Evolutionary conservation across 2,888 invertebrate species (phyloP), one percentile per base, ranked within the genome.

Genomic region (Brenthis daphne): DNA sequence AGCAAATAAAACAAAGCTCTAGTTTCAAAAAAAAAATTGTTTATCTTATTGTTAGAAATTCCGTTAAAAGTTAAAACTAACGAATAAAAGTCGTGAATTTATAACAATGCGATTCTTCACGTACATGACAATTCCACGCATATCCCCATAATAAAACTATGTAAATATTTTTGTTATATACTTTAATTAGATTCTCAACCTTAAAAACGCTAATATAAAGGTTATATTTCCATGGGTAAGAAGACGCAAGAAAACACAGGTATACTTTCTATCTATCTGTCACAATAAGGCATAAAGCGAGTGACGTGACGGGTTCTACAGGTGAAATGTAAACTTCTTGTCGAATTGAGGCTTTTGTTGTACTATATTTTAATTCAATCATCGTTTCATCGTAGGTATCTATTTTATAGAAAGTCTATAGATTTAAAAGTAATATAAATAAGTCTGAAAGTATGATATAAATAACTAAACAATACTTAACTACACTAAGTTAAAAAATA

Each of bases 81-180:
- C 53, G 20, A 54, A 43, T 54, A 63, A 63, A 51, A 58, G 24
- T 58, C 43, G 50, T 47, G 51, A 55, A 60, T 14, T 60, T 57
- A 50, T 63, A 37, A 67, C 64, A 67, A 67, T 63, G 48, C 71
- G 67, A 78, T 79, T 79, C 76, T 79, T 74, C 77, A 78, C 82
- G 76, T 78, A 78, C 82, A 77, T 81, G 79, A 71, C 75, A 77
- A 77, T 80, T 77, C 76, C 75, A 81, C 77, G 79, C 79, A 78
- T 82, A 76, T 74, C 61, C 48, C 20, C 1, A 68, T 57, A 66
- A 54, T 54, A 57, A 54, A 57, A 66, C 12, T 47, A 55, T 24
- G 20, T 55, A 13, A 47, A 11, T 65, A 56, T 29, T n/a, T 33
- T 56, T 0, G 6, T 65, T 65, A 20, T 20, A 16, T 56, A 29